Percentiles rank a stretch among this genome's conserved stretches.
These are phyloP conservation scores for Parasteatoda lunata DNA, from an alignment of 2,888 invertebrate species.

Conservation along the genomic window DNA sequence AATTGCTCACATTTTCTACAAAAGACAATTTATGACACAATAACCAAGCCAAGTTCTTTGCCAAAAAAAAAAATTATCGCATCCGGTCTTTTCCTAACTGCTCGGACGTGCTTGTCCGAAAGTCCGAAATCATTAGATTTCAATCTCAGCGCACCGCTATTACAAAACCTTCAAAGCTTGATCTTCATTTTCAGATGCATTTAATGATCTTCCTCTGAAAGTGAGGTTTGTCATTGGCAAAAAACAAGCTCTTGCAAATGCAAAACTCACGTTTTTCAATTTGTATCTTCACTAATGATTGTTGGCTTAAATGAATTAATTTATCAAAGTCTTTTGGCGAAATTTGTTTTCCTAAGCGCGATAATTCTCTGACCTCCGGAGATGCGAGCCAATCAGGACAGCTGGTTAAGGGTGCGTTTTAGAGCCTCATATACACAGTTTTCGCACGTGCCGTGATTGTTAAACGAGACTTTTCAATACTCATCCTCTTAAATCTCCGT, in stretches of 20 bases:
- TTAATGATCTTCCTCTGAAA: too few relatives aligned
- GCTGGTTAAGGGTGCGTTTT: constrained; percentile 1
- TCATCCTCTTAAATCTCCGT: not conserved
- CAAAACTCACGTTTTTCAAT: constrained; percentile 41
- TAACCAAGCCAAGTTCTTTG: too few relatives aligned
- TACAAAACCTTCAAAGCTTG: too few relatives aligned
- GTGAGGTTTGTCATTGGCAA: too few relatives aligned
- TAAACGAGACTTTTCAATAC: not conserved
- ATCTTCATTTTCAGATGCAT: too few relatives aligned
- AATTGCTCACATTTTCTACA: not conserved
- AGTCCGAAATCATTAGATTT: not conserved
- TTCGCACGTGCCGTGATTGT: not conserved
- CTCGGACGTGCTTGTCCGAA: not conserved
- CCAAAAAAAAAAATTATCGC: not conserved
- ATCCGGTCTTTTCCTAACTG: not conserved
- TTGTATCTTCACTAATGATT: constrained; percentile 36
- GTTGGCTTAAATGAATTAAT: constrained; percentile 43
- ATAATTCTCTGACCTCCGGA: not conserved
- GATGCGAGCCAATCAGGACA: not conserved
- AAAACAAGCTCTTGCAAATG: too few relatives aligned
- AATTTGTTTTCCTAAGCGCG: not conserved
- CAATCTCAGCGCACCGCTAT: too few relatives aligned
- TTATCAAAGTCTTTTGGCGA: constrained; percentile 19
- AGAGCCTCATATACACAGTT: not conserved
- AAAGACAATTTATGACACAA: not conserved